Conservation (phyloP, 2,113 vertebrate genomes). For the Chaetops frenatus region DNA sequence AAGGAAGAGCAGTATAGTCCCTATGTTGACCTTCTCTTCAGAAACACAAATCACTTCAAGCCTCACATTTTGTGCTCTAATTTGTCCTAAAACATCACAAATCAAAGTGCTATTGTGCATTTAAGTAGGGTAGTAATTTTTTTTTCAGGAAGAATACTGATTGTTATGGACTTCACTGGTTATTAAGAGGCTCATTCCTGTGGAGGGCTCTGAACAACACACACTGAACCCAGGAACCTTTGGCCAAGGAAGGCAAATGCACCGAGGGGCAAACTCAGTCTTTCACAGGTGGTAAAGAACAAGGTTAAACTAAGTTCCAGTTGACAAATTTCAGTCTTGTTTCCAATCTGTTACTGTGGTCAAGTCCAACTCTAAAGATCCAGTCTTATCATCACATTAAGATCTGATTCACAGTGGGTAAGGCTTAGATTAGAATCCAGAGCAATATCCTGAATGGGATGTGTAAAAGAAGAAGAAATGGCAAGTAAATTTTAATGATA, state of each 20-base stretch:
- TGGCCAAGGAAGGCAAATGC: neutral
- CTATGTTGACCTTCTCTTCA: neutral
- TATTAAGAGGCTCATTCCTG: neutral
- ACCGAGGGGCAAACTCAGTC: neutral
- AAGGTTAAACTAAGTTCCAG: neutral
- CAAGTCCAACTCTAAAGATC: neutral
- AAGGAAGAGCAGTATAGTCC: neutral
- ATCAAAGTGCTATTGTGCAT: neutral
- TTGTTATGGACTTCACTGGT: neutral
- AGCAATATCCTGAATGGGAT: neutral
- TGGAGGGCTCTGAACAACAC: fast-evolving
- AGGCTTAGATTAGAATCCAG: neutral
- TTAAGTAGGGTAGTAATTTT: neutral
- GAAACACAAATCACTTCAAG: neutral
- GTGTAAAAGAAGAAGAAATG: neutral
- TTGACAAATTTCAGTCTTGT: neutral
- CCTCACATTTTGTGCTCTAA: neutral
- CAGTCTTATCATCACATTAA: neutral
- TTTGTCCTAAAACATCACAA: neutral
- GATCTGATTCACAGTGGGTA: neutral
- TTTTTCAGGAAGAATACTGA: neutral
- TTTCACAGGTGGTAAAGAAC: neutral
- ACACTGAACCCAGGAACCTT: neutral
- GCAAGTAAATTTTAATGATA: neutral
- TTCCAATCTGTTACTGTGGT: neutral